Evolutionary conservation across 2,888 invertebrate species (phyloP).

Genomic region (Erebia palarica): DNA sequence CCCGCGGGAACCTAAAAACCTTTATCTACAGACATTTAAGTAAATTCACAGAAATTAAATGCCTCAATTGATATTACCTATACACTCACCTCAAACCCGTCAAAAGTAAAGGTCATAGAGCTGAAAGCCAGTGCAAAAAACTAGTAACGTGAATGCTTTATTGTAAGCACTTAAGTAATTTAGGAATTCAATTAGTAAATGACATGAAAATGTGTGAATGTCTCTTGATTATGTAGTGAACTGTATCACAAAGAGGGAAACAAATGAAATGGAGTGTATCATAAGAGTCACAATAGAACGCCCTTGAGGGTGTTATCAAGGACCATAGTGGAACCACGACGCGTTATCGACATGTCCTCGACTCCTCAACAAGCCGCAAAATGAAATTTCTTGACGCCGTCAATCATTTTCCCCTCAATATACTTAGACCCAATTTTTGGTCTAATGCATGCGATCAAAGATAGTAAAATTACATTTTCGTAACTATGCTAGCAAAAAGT

Average conservation of each 20-base stretch:
- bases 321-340: constrained; percentile 56
- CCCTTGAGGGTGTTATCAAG: constrained; percentile 63
- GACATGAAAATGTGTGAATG: constrained; percentile 9
- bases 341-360: constrained; percentile 68
- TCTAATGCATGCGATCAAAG: constrained; percentile 3
- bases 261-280: constrained; percentile 70
- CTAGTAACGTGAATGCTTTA: background rate
- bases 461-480: too few relatives aligned
- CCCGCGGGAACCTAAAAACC: too few relatives aligned
- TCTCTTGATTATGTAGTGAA: constrained; percentile 55
- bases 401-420: constrained; percentile 78
- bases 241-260: constrained; percentile 53
- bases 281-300: constrained; percentile 64
- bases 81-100: too few relatives aligned
- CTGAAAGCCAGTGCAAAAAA: background rate
- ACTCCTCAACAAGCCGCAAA: constrained; percentile 80
- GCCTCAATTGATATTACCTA: too few relatives aligned
- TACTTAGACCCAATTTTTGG: background rate
- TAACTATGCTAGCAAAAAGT: too few relatives aligned
- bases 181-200: constrained; percentile 3
- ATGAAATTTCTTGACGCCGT: constrained; percentile 79
- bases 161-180: constrained; percentile 9
- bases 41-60: too few relatives aligned
- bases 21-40: too few relatives aligned
- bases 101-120: too few relatives aligned